Evolutionary conservation across 2,888 invertebrate species (phyloP).

Genomic region (Tigriopus californicus): DNA sequence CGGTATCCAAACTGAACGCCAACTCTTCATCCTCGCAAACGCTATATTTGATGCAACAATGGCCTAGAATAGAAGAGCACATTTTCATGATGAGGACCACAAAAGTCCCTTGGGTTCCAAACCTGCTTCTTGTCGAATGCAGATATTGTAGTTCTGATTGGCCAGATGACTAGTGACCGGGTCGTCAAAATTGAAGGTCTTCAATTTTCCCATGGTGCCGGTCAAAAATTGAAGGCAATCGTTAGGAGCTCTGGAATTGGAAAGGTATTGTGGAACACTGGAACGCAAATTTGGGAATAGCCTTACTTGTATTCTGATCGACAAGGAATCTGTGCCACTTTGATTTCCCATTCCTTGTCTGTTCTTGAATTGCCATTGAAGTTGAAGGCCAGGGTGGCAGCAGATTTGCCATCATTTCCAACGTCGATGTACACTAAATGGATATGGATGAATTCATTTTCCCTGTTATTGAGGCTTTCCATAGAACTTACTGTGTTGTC

Average conservation of each 20-base stretch:
- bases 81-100: too few relatives aligned
- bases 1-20: too few relatives aligned
- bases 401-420: background rate
- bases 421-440: background rate
- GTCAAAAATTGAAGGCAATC: constrained; percentile 9
- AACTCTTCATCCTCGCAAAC: too few relatives aligned
- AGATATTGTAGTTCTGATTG: constrained; percentile 2
- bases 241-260: background rate
- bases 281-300: too few relatives aligned
- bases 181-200: background rate
- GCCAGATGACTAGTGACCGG: background rate
- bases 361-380: background rate
- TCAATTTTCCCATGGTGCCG: background rate
- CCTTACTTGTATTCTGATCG: background rate
- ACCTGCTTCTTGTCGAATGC: constrained; percentile 10
- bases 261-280: too few relatives aligned
- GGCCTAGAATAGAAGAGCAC: too few relatives aligned
- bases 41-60: too few relatives aligned
- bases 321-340: background rate
- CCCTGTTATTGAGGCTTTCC: too few relatives aligned
- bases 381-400: background rate
- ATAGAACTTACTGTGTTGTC: background rate
- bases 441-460: too few relatives aligned
- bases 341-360: background rate
- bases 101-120: too few relatives aligned